Evolutionary conservation across 2,888 invertebrate genomes (phyloP).

Genomic region (Ichneumon xanthorius): DNA sequence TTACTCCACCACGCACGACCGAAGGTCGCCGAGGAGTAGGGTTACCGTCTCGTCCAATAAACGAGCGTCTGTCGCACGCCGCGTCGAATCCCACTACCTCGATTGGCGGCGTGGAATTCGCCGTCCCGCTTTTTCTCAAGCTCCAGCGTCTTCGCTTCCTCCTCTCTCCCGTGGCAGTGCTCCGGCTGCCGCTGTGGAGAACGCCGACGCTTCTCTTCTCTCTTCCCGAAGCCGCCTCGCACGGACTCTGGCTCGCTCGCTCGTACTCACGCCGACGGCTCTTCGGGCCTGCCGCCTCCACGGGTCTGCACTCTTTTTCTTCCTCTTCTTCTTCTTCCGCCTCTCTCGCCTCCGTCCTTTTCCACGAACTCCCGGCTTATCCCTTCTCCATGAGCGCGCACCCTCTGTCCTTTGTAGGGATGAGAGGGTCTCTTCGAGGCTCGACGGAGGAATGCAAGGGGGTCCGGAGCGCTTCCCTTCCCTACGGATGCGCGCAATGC

Average conservation of each 20-base stretch:
- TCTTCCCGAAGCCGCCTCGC: constrained; percentile 60
- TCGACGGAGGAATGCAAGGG: constrained; percentile 53
- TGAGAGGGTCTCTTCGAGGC: constrained; percentile 48
- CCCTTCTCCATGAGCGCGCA: constrained; percentile 63
- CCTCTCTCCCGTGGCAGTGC: constrained; percentile 40
- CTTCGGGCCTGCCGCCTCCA: constrained; percentile 64
- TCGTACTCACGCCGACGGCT: constrained; percentile 58
- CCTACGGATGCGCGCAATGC: background rate
- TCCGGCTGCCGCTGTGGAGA: constrained; percentile 53
- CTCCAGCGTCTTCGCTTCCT: constrained; percentile 52
- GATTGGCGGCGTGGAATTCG: constrained; percentile 74
- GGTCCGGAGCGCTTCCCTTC: constrained; percentile 5
- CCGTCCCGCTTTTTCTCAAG: constrained; percentile 57
- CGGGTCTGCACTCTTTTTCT: constrained; percentile 38
- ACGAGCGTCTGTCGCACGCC: constrained; percentile 81
- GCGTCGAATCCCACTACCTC: constrained; percentile 79
- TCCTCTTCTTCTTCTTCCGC: constrained; percentile 30
- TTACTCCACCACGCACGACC: constrained; percentile 75
- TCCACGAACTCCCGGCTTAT: constrained; percentile 80
- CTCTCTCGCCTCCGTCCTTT: constrained; percentile 63
- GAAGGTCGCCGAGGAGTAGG: constrained; percentile 65
- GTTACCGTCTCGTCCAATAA: constrained; percentile 78
- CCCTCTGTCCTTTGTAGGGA: constrained; percentile 43
- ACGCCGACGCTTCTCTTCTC: constrained; percentile 63
- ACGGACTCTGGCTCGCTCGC: constrained; percentile 60